Evolutionary conservation across 2,888 invertebrate species (phyloP), one percentile per base, ranked within the genome.

Genomic region (Cybosia mesomella): DNA sequence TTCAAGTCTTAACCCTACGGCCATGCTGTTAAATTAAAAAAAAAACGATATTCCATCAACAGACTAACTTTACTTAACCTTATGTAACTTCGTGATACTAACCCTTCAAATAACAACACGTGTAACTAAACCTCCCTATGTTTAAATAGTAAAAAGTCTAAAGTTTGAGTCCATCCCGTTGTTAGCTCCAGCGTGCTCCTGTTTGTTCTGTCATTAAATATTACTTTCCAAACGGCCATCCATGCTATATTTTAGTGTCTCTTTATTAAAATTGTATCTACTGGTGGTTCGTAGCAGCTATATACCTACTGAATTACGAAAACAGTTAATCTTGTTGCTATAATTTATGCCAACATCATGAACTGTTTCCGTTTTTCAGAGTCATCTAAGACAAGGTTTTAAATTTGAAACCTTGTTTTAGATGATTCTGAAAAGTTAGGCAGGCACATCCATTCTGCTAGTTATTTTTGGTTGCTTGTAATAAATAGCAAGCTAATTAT

Each of bases 191-290:
- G 9, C 79, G 76, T 86, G 80, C 79, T 77, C 76, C 79, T 86
- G 82, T 87, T 85, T 83, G 83, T 75, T 66, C 62, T 81, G 81
- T 86, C 83, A 83, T 85, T 84, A 87, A 77, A 80, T 79, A 83
- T 81, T 81, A 81, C 77, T 82, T 81, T 82, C 67, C 71, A 73
- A 72, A 71, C 79, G 64, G 58, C 49, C 49, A 49, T n/a, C 58
- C 18, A 57, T 66, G 67, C 60, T 32, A 60, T 24, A 73, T 80
- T 70, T 70, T 64, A 54, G 21, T 63, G 49, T 34, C 18, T 34
- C 24, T 34, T 49, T 49, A 49, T 49, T n/a, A 49, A 18, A 49
- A 18, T 13, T 13, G 11, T 36, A 36, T 2, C 36, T 36, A 36
- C 49, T 49, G 49, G n/a, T 49, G 7, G n/a, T 49, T n/a, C n/a